A percentile compares a stretch with the other conserved stretches of the same genome.
These are phyloP conservation scores for Listrodromus nycthemerus DNA, from an alignment of 2,888 invertebrate genomes.

Conservation along the genomic window DNA sequence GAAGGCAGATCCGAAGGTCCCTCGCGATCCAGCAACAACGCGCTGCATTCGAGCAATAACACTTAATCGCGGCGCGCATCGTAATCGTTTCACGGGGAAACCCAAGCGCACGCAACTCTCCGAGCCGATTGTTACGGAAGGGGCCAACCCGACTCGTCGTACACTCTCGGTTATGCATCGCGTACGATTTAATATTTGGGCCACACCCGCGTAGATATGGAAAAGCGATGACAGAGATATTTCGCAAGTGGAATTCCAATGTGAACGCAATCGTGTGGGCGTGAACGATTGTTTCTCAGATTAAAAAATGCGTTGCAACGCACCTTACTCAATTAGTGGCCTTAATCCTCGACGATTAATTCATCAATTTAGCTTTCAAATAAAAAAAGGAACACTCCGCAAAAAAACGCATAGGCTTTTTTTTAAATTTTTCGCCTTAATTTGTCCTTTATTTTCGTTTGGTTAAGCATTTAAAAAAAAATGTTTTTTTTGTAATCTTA, in stretches of 20 bases:
- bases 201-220: conserved; percentile 25
- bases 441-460: not conserved
- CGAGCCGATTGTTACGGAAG: not conserved
- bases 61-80: conserved; percentile 63
- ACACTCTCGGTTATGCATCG: not conserved
- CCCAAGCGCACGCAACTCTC: not conserved
- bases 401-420: no score
- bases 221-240: conserved; percentile 22
- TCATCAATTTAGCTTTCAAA: not conserved
- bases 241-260: conserved; percentile 42
- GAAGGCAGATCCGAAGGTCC: conserved; percentile 47
- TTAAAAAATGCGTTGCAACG: not conserved
- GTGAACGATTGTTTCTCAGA: not conserved
- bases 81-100: conserved; percentile 41
- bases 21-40: conserved; percentile 46
- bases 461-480: not conserved
- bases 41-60: conserved; percentile 52
- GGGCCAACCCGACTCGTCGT: no score
- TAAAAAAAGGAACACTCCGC: not conserved
- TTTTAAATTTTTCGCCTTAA: not conserved
- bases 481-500: no score
- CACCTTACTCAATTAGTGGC: not conserved
- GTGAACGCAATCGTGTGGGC: conserved; percentile 6
- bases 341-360: not conserved
- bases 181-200: conserved; percentile 46